Evolutionary conservation across 2,797 vertebrate species (phyloP), one percentile per base, ranked within the genome.

Genomic region (Tangara arthus): DNA sequence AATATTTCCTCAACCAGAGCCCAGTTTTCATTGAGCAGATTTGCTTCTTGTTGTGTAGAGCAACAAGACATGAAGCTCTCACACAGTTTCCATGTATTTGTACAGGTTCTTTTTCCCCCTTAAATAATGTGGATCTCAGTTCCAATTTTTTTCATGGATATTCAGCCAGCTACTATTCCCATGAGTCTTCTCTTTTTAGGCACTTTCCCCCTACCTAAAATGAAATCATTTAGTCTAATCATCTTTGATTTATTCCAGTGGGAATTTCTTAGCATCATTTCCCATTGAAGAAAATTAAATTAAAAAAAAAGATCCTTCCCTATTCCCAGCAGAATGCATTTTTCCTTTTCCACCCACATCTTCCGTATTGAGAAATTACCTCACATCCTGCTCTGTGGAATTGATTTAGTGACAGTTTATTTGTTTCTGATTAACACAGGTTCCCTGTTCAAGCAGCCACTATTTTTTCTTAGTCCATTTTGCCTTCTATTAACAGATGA

Each of bases 321-420:
- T 84, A 17, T 77, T 91, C 57, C 63, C 84, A 78, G 50, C 11
- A 81, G 77, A 88, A 89, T 82, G 44, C 7, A 59, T 85, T 95
- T 81, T 75, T 70, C 64, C 39, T 80, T 90, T 91, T 81, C 77
- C 86, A 93, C 86, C 80, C 83, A 78, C 86, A 72, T 91, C 66
- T 83, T 95, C 49, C n/a, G 12, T 76, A 60, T 75, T 70, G 63
- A 73, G 80, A 78, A 94, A 90, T 92, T 78, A 96, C 82, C 65
- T 96, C 19, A 4, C 30, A 93, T 95, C 92, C 90, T 93, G 65
- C 75, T 78, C 80, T 81, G 69, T 53, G 42, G 61, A 93, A 93
- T 12, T 86, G n/a, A 88, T 88, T 46, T 78, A 75, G 61, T 42
- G 27, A 65, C 68, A 86, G 53, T 32, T 82, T 77, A 59, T 42